Conservation (phyloP, 1,140 invertebrate genomes). For the Heliconius nattereri region DNA sequence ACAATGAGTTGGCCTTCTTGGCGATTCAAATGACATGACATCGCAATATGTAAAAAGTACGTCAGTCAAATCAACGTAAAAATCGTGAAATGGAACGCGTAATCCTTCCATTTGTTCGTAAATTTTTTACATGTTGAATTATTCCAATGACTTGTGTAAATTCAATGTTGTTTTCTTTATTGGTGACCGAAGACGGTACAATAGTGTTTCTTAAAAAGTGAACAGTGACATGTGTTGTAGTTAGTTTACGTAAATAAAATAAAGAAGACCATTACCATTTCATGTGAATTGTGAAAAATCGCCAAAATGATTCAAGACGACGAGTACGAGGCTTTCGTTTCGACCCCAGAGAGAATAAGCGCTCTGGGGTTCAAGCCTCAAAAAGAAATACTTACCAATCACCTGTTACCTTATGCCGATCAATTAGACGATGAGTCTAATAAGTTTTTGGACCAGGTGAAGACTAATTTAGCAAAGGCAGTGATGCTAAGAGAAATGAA, state of each 20-base stretch:
- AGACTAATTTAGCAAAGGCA: constrained; percentile 85
- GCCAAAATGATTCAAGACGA: constrained; percentile 70
- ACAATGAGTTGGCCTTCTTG: constrained; percentile 18
- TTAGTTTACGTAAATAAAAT: constrained; percentile 9
- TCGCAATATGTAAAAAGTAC: constrained; percentile 9
- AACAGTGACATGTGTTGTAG: constrained; percentile 30
- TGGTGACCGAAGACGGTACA: constrained; percentile 48
- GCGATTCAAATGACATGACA: constrained; percentile 22
- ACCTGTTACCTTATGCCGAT: constrained; percentile 85
- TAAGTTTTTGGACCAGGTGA: constrained; percentile 84
- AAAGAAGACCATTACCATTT: constrained; percentile 13
- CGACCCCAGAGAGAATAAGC: constrained; percentile 58
- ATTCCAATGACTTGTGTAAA: constrained; percentile 74
- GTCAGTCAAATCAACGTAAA: constrained; percentile 24
- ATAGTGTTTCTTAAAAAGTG: constrained; percentile 42
- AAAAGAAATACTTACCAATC: constrained; percentile 85
- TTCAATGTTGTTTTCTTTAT: constrained; percentile 66
- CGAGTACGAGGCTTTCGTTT: constrained; percentile 59
- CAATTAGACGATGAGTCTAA: constrained; percentile 85
- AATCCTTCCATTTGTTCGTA: constrained; percentile 34
- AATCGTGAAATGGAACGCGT: constrained; percentile 59
- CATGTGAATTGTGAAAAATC: constrained; percentile 25
- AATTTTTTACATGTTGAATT: constrained; percentile 48
- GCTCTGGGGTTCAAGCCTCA: constrained; percentile 80
- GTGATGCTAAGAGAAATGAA: constrained; percentile 86